Evolutionary conservation across 2,888 invertebrate species (phyloP), one percentile per base, ranked within the genome.

Genomic region (Eristalis pertinax): DNA sequence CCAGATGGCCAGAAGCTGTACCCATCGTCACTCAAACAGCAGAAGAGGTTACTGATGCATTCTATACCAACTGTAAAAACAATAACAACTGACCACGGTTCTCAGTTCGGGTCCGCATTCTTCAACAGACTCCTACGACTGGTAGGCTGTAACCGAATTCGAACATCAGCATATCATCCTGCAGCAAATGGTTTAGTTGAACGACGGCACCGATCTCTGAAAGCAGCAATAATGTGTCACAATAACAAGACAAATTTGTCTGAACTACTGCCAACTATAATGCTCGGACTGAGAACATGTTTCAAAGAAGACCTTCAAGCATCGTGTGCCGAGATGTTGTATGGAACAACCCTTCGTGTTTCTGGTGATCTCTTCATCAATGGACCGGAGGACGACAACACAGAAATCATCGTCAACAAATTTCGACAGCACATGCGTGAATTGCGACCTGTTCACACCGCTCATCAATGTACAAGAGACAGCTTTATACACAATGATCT

Each of bases 291-390:
- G 0, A 89, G 91, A 2, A 89, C 90, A 0, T 84, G 89, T 2
- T 76, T 84, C 24, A 91, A 91, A 74, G 90, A 90, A 29, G 90
- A 91, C 77, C 64, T 90, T 0, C 79, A 90, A 22, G 78, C 90
- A 7, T 89, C 90, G 2, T 67, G 91, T 19, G 90, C 91, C 2
- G 90, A 91, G 65, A 80, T 92, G 78, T 85, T 91, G 0, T 91
- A 91, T 70, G 91, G 92, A 0, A 84, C 89, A 62, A 75, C 86
- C 3, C 80, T 92, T 0, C 89, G 90, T 0, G 63, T 92, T 1
- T 91, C 91, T 0, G 83, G 88, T 2, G 77, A 76, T 58, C 80
- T 72, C 24, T 82, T 89, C 58, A 77, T 72, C 4, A 56, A 82
- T 29, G 86, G n/a, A 43, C 15, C 43, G 13, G 15, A n/a, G n/a